phyloP scores from a whole-genome alignment of 64 coral and sea anemone species.

The Pocillopora damicornis region DNA sequence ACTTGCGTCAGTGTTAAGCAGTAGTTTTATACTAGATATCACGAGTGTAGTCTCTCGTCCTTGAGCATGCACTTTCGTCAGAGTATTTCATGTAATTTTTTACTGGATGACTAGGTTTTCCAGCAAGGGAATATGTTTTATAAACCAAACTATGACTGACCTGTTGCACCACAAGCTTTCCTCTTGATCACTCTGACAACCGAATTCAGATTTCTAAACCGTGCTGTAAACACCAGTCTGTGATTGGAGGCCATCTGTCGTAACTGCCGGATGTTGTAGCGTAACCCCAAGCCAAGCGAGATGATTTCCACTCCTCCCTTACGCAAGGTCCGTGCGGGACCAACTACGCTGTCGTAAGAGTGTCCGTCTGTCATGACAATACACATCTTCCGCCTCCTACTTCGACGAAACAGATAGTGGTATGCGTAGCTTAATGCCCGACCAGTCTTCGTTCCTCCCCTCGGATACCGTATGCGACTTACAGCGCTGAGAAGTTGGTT shows the following conservation, averaged over 20 bases:
- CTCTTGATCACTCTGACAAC: conserved; percentile 43
- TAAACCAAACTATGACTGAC: not conserved
- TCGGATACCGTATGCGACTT: conserved; percentile 42
- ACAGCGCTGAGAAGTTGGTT: conserved; percentile 46
- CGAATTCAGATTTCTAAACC: conserved; percentile 50
- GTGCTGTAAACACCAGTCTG: conserved; percentile 53
- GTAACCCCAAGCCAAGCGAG: conserved; percentile 38
- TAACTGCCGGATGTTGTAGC: conserved; percentile 53
- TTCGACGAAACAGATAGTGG: conserved; percentile 56
- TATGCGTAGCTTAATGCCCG: conserved; percentile 40
- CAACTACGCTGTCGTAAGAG: conserved; percentile 38
- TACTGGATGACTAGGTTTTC: too few relatives aligned
- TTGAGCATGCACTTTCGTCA: too few relatives aligned
- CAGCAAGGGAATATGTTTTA: too few relatives aligned
- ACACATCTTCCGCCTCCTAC: conserved; percentile 40
- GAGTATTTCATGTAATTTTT: too few relatives aligned
- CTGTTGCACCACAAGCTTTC: conserved; percentile 29
- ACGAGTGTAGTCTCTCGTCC: too few relatives aligned
- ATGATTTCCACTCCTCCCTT: conserved; percentile 38
- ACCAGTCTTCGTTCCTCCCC: conserved; percentile 59
- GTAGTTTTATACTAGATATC: too few relatives aligned
- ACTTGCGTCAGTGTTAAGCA: too few relatives aligned
- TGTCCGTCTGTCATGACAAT: conserved; percentile 59
- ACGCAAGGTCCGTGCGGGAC: conserved; percentile 18
- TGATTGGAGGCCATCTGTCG: conserved; percentile 45